Base-by-base conservation (phyloP, 37 sponge, comb jelly and placozoan genomes). In the Haliclona indistincta region DNA sequence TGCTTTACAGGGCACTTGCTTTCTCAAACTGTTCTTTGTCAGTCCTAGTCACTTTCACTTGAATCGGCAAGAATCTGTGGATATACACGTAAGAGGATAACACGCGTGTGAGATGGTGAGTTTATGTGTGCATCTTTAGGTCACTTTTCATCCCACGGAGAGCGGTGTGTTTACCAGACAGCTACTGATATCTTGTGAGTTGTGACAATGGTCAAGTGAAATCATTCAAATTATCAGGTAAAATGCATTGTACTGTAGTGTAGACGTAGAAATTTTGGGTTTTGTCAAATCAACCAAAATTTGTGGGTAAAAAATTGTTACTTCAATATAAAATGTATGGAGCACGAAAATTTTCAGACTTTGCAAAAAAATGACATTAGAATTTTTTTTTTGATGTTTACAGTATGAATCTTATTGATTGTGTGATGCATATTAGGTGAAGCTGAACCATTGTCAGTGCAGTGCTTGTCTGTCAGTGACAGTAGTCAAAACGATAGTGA, bases 141-240 rank as follows among this genome's bases (percentile, higher is more conserved):
- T 83, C 26, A 28, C 62, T 26, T 90, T 84, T 45, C 17, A 38
- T 26, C 86, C 91, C n/a, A 43, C 28, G 29, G 66, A 10, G 15
- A 58, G 53, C 22, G 86, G 81, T 2, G 28, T 68, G 34, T 75
- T 61, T 44, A 52, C 39, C 1, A 53, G 71, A 13, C 54, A 73
- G 15, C 43, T 90, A 56, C 43, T 20, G 1, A 69, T 85, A 64
- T 56, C 71, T 42, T 90, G 91, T n/a, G n/a, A n/a, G n/a, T n/a
- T n/a, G n/a, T 84, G 76, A 84, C 63, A 90, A 90, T 71, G 85
- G 86, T 25, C 44, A 69, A 32, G 41, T 67, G 0, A 38, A 56
- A 17, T 26, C 68, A 10, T 63, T 76, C 52, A 90, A 63, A 17
- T 0, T 90, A 54, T 60, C 40, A 69, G 90, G 90, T 84, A 20